phyloP scores from a whole-genome alignment of 2,797 vertebrate species.

The Acropternis orthonyx region DNA sequence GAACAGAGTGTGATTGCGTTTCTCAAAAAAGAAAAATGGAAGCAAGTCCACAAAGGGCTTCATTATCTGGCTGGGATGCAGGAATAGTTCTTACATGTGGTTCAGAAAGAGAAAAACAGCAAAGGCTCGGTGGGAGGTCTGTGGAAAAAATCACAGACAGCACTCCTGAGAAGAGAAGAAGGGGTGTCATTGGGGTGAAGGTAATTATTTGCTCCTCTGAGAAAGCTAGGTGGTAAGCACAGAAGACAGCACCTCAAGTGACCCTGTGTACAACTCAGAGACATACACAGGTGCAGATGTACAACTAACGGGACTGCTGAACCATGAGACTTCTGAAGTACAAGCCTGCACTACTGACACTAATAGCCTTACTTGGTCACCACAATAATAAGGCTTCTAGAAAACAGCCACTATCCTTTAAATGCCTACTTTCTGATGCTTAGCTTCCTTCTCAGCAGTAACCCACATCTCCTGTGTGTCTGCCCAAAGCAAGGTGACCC shows the following conservation, averaged over 20 bases:
- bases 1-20: not conserved
- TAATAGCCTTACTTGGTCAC: not conserved
- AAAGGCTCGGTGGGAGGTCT: not conserved
- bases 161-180: not conserved
- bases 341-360: not conserved
- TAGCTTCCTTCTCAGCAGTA: not conserved
- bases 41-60: not conserved
- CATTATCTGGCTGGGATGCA: not conserved
- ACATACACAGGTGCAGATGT: not conserved
- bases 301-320: not conserved
- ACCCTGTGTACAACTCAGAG: not conserved
- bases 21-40: not conserved
- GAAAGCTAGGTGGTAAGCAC: not conserved
- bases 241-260: not conserved
- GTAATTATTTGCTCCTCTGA: not conserved
- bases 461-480: not conserved
- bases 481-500: not conserved
- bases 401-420: not conserved
- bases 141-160: not conserved
- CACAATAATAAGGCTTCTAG: not conserved
- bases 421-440: not conserved
- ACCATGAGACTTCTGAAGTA: not conserved
- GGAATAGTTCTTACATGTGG: not conserved
- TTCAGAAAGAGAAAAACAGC: not conserved
- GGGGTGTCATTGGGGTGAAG: not conserved